A percentile compares a stretch with the other conserved stretches of the same genome.
Conservation (phyloP, 1,140 invertebrate species). For the Hirudo medicinalis region DNA sequence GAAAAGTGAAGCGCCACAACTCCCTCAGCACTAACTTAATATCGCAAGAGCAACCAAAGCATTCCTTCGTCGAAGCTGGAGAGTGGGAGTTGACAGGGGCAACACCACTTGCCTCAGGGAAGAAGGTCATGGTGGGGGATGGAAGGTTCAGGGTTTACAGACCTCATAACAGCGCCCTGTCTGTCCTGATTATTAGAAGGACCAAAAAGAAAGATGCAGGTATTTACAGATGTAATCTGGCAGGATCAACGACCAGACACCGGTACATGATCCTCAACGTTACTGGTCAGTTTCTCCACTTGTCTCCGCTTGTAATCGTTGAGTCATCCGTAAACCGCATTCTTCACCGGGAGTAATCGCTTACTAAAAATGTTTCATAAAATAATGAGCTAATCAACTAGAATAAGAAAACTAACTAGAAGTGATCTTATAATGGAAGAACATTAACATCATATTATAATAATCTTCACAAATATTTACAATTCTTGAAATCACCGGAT, state of each 20-base stretch:
- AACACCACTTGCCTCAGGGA: conserved; percentile 15
- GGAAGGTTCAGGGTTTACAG: conserved; percentile 20
- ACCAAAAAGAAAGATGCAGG: conserved; percentile 22
- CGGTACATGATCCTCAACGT: conserved; percentile 23
- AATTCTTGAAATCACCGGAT: too few relatives aligned
- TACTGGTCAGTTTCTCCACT: conserved; percentile 16
- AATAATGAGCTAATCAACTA: too few relatives aligned
- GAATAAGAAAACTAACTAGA: too few relatives aligned
- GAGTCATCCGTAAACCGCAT: too few relatives aligned
- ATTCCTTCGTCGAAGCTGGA: conserved; percentile 16
- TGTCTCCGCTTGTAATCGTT: too few relatives aligned
- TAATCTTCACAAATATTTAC: too few relatives aligned
- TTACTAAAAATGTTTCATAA: too few relatives aligned
- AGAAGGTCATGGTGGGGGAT: conserved; percentile 20
- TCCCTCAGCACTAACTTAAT: neutral
- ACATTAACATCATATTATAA: too few relatives aligned
- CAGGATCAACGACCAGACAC: conserved; percentile 22
- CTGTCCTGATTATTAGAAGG: conserved; percentile 22
- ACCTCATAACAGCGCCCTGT: conserved; percentile 23
- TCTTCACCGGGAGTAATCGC: too few relatives aligned
- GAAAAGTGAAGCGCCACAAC: neutral
- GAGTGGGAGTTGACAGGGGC: conserved; percentile 10
- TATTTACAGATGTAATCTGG: conserved; percentile 23
- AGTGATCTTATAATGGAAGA: too few relatives aligned
- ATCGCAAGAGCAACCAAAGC: neutral